Base-by-base conservation (phyloP, 2,113 vertebrate species). In the Acanthisitta chloris region DNA sequence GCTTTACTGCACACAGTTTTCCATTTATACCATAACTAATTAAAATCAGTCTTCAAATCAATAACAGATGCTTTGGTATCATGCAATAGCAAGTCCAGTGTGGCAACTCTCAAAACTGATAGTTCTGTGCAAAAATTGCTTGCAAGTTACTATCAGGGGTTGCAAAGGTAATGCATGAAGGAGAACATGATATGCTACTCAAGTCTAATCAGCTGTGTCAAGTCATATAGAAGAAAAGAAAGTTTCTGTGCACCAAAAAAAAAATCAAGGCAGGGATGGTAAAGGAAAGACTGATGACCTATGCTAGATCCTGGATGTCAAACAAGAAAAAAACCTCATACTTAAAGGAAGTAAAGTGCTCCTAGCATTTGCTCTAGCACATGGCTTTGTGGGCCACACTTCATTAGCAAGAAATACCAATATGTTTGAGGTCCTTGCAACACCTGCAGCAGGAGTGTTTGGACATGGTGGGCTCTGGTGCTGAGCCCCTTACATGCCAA, bases 1-100 rank as follows among this genome's bases (percentile, higher is more conserved):
- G 73, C 83, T 83, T 94, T 83, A 87, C 66, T 78, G 74, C 73
- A 78, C 59, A 83, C 43, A 89, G 31, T 91, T 97, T 97, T 94
- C 94, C 91, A 96, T 96, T 94, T 97, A 87, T 94, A 95, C 77
- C 29, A 71, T 94, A 97, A 93, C 89, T 97, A 97, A 97, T 96
- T 96, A 95, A 96, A 97, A 96, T 76, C 69, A 94, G 71, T 86
- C 92, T 94, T 96, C 93, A 97, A 95, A 96, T 91, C 82, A 92
- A 93, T 73, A 95, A 87, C 96, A 97, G 95, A 93, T 96, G 95
- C 52, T 92, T 81, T 89, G 79, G 85, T 90, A 91, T 67, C 62
- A 81, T n/a, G 82, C 36, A 86, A 51, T 54, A 71, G 57, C 88
- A 94, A 77, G 88, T 90, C 81, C 18, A 54, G 55, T 42, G 90